phyloP scores from a whole-genome alignment of 2,888 invertebrate genomes.

The Tethea ocularis region DNA sequence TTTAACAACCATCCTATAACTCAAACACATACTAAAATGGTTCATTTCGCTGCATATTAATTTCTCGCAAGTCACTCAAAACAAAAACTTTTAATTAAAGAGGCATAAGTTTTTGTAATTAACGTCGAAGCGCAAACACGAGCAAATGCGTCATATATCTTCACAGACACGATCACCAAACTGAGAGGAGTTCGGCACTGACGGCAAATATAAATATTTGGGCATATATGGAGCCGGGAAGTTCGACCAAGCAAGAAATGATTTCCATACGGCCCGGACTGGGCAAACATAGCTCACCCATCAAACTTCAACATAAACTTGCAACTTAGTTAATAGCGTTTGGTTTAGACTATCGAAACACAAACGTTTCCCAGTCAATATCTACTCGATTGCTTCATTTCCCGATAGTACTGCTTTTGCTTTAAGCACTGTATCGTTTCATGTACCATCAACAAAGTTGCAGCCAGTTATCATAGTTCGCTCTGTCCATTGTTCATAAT shows the following conservation, averaged over 20 bases:
- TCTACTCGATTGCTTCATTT: conserved; percentile 51
- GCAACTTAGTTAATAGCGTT: conserved; percentile 78
- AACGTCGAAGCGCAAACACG: conserved; percentile 50
- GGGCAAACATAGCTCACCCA: conserved; percentile 73
- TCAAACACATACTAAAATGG: background rate
- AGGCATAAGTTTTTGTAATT: conserved; percentile 49
- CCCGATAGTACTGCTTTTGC: conserved; percentile 35
- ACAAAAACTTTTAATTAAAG: conserved; percentile 11
- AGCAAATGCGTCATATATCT: conserved; percentile 57
- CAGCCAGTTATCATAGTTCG: no score
- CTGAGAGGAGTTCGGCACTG: conserved; percentile 62
- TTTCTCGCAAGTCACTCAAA: conserved; percentile 12
- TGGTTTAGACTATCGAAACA: conserved; percentile 67
- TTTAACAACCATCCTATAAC: no score
- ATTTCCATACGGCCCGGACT: conserved; percentile 75
- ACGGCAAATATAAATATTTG: conserved; percentile 80
- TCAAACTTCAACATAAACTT: conserved; percentile 76
- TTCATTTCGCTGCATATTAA: background rate
- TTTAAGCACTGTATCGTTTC: conserved; percentile 9
- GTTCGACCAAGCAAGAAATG: conserved; percentile 75
- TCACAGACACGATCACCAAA: conserved; percentile 67
- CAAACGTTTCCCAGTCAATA: conserved; percentile 52
- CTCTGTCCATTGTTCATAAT: no score
- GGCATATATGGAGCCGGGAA: conserved; percentile 68
- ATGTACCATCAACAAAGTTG: no score